Conservation (phyloP, 2,113 vertebrate genomes). For the Labeo catla region DNA sequence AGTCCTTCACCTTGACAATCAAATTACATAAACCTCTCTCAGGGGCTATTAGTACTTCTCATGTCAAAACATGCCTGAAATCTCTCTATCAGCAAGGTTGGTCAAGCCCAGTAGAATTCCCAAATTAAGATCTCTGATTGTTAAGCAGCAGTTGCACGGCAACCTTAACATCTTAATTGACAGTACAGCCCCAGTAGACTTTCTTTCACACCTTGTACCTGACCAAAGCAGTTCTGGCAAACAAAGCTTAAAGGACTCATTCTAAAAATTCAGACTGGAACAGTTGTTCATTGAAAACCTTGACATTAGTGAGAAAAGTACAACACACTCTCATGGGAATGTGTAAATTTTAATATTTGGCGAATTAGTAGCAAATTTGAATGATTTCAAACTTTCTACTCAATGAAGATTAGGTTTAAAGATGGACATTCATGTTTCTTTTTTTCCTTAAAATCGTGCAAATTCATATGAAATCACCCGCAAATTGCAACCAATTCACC, state of each 20-base stretch:
- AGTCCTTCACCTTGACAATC: neutral
- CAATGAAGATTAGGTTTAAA: neutral
- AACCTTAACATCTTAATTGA: slow-evolving; percentile 14
- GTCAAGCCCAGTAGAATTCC: neutral
- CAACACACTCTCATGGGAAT: neutral
- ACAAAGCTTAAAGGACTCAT: neutral
- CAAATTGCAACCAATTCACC: neutral
- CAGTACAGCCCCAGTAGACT: neutral
- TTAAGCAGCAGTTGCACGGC: slow-evolving; percentile 7
- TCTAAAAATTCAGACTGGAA: neutral
- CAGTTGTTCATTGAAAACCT: neutral
- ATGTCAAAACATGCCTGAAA: slow-evolving; percentile 29
- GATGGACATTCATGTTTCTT: neutral
- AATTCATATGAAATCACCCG: neutral
- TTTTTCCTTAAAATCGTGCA: neutral
- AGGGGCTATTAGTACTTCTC: slow-evolving; percentile 19
- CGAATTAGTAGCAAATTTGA: neutral
- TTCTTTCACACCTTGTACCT: slow-evolving; percentile 25
- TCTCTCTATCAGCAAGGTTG: slow-evolving; percentile 24
- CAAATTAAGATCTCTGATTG: slow-evolving; percentile 45
- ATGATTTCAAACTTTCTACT: neutral
- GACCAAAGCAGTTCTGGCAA: neutral
- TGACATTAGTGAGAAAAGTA: neutral
- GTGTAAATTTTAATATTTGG: neutral
- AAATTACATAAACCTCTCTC: slow-evolving; percentile 16